A percentile compares a stretch with the other conserved stretches of the same genome.
Conservation (phyloP, 2,113 vertebrate genomes). For the Melospiza melodia region DNA sequence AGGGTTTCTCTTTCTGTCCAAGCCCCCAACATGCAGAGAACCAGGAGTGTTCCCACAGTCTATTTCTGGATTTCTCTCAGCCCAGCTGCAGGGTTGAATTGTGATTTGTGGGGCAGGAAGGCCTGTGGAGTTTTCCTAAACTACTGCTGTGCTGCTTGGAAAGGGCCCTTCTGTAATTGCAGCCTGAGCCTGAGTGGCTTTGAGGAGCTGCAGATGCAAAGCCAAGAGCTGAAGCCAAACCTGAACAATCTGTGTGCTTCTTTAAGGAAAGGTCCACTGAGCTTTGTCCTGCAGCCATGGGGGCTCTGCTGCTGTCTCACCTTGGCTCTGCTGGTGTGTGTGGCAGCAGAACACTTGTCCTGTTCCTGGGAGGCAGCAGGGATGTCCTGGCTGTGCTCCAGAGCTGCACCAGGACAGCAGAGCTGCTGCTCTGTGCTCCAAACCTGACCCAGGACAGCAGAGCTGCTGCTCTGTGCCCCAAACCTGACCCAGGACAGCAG, state of each 20-base stretch:
- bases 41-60: not conserved
- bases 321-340: not conserved
- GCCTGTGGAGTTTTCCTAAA: constrained; percentile 11
- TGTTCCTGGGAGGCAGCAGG: not conserved
- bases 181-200: not conserved
- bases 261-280: accelerated
- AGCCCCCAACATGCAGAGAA: not conserved
- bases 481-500: too few species aligned
- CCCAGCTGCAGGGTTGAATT: not conserved
- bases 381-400: not conserved
- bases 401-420: accelerated
- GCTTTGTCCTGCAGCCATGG: accelerated
- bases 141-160: not conserved
- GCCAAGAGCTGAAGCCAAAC: not conserved
- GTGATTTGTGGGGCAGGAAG: constrained; percentile 29
- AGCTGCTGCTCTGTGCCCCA: not conserved
- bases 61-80: not conserved
- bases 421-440: not conserved
- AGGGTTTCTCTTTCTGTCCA: not conserved
- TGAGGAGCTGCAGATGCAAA: not conserved
- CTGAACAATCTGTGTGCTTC: not conserved
- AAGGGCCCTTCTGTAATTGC: constrained; percentile 23
- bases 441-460: too few species aligned
- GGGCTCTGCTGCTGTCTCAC: accelerated
- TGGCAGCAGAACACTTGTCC: not conserved